These are phyloP conservation scores for Pachyrhynchus sulphureomaculatus DNA, from an alignment of 1,140 invertebrate species.

Conservation along the genomic window DNA sequence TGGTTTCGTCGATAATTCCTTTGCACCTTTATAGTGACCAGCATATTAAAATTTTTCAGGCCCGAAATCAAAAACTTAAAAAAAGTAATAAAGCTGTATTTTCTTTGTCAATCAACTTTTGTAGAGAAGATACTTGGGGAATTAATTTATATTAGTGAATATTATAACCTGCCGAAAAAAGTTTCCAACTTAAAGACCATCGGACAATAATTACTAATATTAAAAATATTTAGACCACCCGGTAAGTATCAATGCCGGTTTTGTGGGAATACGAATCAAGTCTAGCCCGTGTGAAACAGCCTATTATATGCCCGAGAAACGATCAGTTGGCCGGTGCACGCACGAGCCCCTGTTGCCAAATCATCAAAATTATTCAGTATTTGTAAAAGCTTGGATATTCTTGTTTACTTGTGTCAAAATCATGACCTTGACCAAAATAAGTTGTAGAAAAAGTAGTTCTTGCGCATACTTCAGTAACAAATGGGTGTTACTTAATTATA, in stretches of 20 bases:
- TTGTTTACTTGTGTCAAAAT: neutral
- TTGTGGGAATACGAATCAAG: slow-evolving; percentile 2
- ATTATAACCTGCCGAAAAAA: no score
- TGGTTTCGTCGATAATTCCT: no score
- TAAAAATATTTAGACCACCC: slow-evolving; percentile 15
- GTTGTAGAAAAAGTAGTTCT: slow-evolving; percentile 2
- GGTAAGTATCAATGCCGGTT: neutral
- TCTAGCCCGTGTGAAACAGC: slow-evolving; percentile 15
- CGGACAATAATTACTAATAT: no score
- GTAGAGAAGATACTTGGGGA: no score
- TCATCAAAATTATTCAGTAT: neutral
- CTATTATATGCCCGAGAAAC: slow-evolving; percentile 9
- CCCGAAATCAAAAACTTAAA: no score
- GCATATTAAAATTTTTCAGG: no score
- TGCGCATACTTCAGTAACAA: neutral
- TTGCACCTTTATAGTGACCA: no score
- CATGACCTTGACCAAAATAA: slow-evolving; percentile 17
- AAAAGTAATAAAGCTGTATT: no score
- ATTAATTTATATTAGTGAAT: no score
- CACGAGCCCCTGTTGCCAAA: neutral
- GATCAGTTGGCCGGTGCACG: slow-evolving; percentile 6
- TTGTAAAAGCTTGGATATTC: neutral
- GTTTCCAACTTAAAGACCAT: no score
- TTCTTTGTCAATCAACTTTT: no score
- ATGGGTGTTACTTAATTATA: neutral